These are phyloP conservation scores for Poecilus cupreus DNA, from an alignment of 2,888 invertebrate species.

Conservation along the genomic window DNA sequence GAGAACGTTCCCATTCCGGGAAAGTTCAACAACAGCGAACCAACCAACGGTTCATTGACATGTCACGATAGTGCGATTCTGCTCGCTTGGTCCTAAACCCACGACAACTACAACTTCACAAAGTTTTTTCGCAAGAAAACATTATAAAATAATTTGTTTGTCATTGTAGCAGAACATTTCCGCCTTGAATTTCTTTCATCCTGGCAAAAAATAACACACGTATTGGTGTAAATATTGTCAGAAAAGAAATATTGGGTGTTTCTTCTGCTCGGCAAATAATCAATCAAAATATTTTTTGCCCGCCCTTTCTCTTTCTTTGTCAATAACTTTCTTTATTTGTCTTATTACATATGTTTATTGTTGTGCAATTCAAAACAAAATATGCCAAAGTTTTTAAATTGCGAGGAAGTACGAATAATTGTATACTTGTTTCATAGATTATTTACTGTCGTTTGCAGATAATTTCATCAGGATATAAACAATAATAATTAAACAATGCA, in stretches of 20 bases:
- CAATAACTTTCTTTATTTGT: background rate
- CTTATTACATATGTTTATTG: background rate
- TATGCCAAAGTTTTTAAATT: too few species aligned
- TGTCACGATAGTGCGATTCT: conserved; percentile 40
- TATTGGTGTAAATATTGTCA: background rate
- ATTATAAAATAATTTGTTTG: conserved; percentile 15
- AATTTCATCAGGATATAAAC: background rate
- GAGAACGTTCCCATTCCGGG: conserved; percentile 50
- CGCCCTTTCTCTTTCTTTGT: background rate
- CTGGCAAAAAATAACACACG: background rate
- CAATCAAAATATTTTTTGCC: background rate
- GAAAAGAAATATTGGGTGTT: conserved; percentile 9
- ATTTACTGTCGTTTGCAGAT: background rate
- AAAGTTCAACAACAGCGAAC: conserved; percentile 35
- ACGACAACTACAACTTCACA: background rate
- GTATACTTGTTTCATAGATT: too few species aligned
- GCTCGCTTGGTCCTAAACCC: background rate
- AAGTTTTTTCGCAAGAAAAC: background rate
- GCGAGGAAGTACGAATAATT: too few species aligned
- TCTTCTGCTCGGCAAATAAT: conserved; percentile 12
- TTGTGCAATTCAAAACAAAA: too few species aligned
- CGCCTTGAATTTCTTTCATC: background rate
- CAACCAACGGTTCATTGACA: conserved; percentile 48
- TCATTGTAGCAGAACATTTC: background rate
- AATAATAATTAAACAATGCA: background rate